Conservation (phyloP, 2,797 vertebrate genomes). For the Tadarida brasiliensis region DNA sequence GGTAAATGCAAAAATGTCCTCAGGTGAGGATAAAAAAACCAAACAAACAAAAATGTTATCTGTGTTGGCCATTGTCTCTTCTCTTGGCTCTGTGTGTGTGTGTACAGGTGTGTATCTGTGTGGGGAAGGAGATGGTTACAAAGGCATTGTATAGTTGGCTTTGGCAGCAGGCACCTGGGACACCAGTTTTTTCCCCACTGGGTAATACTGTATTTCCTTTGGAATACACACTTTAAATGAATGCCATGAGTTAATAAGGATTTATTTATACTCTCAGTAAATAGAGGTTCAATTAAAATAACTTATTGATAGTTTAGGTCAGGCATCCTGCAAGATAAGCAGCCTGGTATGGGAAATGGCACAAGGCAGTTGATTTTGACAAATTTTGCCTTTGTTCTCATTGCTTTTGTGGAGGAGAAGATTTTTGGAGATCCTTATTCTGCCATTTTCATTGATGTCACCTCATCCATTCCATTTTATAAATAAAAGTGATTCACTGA, state of each 20-base stretch:
- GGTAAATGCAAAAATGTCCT: too few relatives aligned
- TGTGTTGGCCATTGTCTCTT: not conserved
- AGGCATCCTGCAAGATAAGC: not conserved
- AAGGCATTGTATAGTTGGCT: not conserved
- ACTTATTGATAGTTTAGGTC: not conserved
- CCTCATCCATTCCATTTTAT: slow-evolving; percentile 77
- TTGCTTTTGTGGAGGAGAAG: not conserved
- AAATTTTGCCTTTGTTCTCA: not conserved
- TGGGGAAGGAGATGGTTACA: not conserved
- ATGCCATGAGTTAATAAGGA: not conserved
- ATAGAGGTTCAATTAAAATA: not conserved
- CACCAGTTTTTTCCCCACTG: not conserved
- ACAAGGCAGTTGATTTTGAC: not conserved
- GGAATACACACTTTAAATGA: slow-evolving; percentile 3
- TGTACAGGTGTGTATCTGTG: not conserved
- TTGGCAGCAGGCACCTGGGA: not conserved
- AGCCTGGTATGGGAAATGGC: not conserved
- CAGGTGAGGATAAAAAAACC: too few relatives aligned
- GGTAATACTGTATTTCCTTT: not conserved
- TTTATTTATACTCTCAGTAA: not conserved
- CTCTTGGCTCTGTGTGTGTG: not conserved
- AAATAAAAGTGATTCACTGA: slow-evolving; percentile 81
- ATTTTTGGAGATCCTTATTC: not conserved
- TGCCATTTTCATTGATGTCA: slow-evolving; percentile 1
- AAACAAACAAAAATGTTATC: not conserved